Conservation (phyloP, 2,888 invertebrate genomes). For the Calliopum simillimum region DNA sequence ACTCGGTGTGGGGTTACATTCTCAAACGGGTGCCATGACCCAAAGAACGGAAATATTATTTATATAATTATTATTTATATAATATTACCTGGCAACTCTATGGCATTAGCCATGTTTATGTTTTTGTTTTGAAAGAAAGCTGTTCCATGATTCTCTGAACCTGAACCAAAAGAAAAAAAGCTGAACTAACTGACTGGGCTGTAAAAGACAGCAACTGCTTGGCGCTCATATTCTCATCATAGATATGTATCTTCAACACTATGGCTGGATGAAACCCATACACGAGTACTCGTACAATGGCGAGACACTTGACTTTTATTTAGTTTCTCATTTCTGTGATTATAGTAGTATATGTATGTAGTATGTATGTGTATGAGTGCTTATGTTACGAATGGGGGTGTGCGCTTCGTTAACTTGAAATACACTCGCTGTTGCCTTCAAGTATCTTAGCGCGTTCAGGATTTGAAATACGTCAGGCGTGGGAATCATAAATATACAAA, state of each 20-base stretch:
- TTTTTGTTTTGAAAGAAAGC: slow-evolving; percentile 20
- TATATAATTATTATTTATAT: too few relatives aligned
- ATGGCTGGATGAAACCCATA: neutral
- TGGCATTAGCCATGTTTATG: slow-evolving; percentile 13
- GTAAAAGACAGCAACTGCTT: slow-evolving; percentile 6
- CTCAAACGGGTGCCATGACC: too few relatives aligned
- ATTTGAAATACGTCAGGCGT: slow-evolving; percentile 19
- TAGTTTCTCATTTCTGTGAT: slow-evolving; percentile 32
- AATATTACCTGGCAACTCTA: too few relatives aligned
- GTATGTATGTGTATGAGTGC: slow-evolving; percentile 27
- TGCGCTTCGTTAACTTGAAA: neutral
- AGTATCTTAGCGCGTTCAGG: slow-evolving; percentile 18
- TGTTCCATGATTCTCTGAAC: slow-evolving; percentile 24
- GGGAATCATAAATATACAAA: slow-evolving; percentile 33
- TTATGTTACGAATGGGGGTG: slow-evolving; percentile 41
- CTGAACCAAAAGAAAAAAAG: slow-evolving; percentile 5
- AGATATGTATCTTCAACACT: neutral
- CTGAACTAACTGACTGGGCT: neutral
- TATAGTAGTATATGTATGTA: slow-evolving; percentile 17
- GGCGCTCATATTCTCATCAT: slow-evolving; percentile 27
- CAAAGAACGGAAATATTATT: too few relatives aligned
- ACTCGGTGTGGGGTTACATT: too few relatives aligned
- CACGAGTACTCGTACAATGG: neutral
- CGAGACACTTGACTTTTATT: slow-evolving; percentile 28
- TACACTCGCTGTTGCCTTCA: neutral